Conservation (phyloP, 2,113 vertebrate species). For the Thunnus maccoyii region DNA sequence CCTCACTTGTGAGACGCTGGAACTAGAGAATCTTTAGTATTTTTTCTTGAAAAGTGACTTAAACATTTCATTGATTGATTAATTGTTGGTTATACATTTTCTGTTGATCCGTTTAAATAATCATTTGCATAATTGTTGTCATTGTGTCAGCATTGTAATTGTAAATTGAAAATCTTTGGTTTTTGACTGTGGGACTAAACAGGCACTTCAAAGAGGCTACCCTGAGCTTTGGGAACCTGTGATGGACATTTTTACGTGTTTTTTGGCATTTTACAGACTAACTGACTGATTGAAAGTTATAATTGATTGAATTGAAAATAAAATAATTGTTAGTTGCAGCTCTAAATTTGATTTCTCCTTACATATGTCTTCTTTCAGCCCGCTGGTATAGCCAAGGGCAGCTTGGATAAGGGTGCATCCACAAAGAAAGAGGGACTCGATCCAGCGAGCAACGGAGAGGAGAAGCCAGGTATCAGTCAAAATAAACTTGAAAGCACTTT, state of each 20-base stretch:
- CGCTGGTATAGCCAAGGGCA: constrained; percentile 81
- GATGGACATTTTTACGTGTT: background rate
- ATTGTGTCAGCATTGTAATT: background rate
- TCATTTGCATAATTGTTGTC: background rate
- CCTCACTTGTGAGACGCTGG: background rate
- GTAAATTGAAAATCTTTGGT: background rate
- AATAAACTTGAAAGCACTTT: background rate
- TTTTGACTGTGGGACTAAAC: background rate
- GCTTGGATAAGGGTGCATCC: constrained; percentile 74
- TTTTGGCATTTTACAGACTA: constrained; percentile 1
- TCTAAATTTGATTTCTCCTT: background rate
- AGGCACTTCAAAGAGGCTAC: background rate
- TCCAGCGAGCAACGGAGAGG: constrained; percentile 64
- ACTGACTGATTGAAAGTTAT: background rate
- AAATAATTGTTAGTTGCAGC: background rate
- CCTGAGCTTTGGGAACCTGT: background rate
- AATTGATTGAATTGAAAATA: background rate
- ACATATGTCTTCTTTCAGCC: constrained; percentile 69
- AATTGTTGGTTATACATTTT: background rate
- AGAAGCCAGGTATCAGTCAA: constrained; percentile 67
- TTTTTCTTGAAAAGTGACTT: background rate
- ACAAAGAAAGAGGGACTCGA: constrained; percentile 77
- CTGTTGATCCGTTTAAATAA: no score
- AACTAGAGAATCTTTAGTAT: background rate
- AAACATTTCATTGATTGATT: background rate